Evolutionary conservation across 2,113 vertebrate genomes (phyloP).

Genomic region (Xiphophorus couchianus): DNA sequence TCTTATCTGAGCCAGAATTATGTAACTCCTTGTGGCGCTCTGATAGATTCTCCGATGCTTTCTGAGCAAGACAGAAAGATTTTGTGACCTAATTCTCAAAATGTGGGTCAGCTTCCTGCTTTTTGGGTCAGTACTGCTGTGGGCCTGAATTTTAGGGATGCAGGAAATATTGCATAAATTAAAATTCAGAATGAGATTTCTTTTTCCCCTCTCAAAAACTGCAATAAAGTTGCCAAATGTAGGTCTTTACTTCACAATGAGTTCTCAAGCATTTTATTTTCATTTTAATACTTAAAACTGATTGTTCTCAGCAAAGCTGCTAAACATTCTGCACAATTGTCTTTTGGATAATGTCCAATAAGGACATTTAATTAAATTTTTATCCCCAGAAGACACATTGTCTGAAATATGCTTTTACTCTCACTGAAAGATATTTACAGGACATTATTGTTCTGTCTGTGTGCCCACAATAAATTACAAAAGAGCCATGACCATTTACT

Average conservation of each 20-base stretch:
- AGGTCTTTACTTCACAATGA: background rate
- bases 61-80: conserved; percentile 33
- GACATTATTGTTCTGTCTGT: background rate
- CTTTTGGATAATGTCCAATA: background rate
- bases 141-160: background rate
- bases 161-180: background rate
- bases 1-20: conserved; percentile 39
- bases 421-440: background rate
- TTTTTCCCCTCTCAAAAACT: background rate
- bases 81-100: conserved; percentile 53
- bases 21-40: conserved; percentile 40
- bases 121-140: conserved; percentile 20
- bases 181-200: background rate
- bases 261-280: background rate
- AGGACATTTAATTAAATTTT: background rate
- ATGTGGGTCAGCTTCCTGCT: conserved; percentile 45
- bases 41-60: conserved; percentile 42
- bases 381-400: background rate
- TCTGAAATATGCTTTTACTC: background rate
- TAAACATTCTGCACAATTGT: background rate
- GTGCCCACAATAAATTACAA: background rate
- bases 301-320: background rate
- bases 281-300: background rate
- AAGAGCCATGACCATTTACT: background rate
- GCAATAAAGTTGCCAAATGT: background rate